Percentiles rank a stretch among this genome's conserved stretches.
These are phyloP conservation scores for Takifugu flavidus DNA, from an alignment of 2,113 vertebrate species.

Conservation along the genomic window DNA sequence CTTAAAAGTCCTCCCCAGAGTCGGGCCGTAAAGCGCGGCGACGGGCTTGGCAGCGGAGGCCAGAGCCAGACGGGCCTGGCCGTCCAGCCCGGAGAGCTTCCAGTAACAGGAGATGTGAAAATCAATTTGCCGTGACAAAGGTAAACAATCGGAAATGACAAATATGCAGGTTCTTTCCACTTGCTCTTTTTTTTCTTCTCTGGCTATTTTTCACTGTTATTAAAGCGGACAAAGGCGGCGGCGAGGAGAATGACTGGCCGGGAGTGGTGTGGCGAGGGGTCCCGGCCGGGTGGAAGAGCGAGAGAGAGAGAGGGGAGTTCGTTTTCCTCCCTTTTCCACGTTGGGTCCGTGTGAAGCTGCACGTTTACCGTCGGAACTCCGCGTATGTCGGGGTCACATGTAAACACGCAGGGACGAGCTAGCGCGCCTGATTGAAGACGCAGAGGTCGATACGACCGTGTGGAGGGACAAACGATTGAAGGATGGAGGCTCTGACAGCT, in stretches of 20 bases:
- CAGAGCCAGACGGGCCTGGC: constrained; percentile 74
- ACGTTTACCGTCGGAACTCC: constrained; percentile 25
- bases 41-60: constrained; percentile 67
- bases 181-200: constrained; percentile 31
- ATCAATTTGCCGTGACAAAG: constrained; percentile 81
- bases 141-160: constrained; percentile 83
- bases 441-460: constrained; percentile 33
- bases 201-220: constrained; percentile 63
- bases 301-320: not conserved
- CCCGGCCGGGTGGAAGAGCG: constrained; percentile 35
- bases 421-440: constrained; percentile 44
- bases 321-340: constrained; percentile 13
- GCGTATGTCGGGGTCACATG: constrained; percentile 3
- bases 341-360: constrained; percentile 44
- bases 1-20: constrained; percentile 77
- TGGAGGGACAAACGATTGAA: constrained; percentile 38
- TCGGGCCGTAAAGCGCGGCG: constrained; percentile 75
- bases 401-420: constrained; percentile 14
- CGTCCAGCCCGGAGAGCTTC: constrained; percentile 69
- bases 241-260: constrained; percentile 47
- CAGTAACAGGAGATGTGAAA: constrained; percentile 83
- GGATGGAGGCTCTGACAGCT: constrained; percentile 32
- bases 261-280: constrained; percentile 55
- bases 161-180: constrained; percentile 74
- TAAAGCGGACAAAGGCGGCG: constrained; percentile 63